Conservation (phyloP, 2,888 invertebrate genomes). For the Petrophora chlorosata region DNA sequence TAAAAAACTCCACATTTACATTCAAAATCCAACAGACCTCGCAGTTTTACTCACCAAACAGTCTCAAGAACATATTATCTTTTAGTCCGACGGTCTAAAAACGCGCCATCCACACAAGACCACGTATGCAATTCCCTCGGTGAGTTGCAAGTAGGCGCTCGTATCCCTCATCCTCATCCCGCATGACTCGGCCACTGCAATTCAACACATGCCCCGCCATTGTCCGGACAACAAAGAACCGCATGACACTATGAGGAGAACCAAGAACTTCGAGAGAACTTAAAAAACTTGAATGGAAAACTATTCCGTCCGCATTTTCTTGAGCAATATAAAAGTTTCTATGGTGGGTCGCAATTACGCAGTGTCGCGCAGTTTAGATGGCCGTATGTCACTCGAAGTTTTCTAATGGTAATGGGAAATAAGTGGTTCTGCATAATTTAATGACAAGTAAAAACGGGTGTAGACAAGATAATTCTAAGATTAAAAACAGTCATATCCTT, state of each 20-base stretch:
- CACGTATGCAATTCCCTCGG: slow-evolving; percentile 30
- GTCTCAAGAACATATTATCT: slow-evolving; percentile 12
- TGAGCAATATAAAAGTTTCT: slow-evolving; percentile 40
- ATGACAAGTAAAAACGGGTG: too few species aligned
- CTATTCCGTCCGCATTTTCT: slow-evolving; percentile 63
- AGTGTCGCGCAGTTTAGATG: slow-evolving; percentile 27
- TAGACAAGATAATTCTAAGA: too few species aligned
- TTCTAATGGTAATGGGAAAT: not conserved
- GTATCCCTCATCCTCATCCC: slow-evolving; percentile 45
- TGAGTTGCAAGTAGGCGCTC: slow-evolving; percentile 27
- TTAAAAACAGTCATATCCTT: too few species aligned
- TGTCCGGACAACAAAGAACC: slow-evolving; percentile 71
- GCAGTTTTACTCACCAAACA: slow-evolving; percentile 4
- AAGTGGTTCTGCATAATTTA: not conserved
- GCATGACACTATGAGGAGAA: slow-evolving; percentile 66
- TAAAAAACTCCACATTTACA: not conserved
- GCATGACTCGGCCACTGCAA: slow-evolving; percentile 66
- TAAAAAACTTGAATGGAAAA: slow-evolving; percentile 74
- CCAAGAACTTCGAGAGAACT: slow-evolving; percentile 72
- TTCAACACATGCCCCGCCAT: slow-evolving; percentile 72
- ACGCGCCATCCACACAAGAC: slow-evolving; percentile 5
- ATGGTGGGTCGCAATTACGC: slow-evolving; percentile 54
- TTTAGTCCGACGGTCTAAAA: slow-evolving; percentile 11
- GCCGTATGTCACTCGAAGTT: slow-evolving; percentile 2
- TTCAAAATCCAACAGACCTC: not conserved